Percentiles rank a stretch among this genome's conserved stretches.
Conservation (phyloP, 2,113 vertebrate genomes). For the Chinchilla lanigera region DNA sequence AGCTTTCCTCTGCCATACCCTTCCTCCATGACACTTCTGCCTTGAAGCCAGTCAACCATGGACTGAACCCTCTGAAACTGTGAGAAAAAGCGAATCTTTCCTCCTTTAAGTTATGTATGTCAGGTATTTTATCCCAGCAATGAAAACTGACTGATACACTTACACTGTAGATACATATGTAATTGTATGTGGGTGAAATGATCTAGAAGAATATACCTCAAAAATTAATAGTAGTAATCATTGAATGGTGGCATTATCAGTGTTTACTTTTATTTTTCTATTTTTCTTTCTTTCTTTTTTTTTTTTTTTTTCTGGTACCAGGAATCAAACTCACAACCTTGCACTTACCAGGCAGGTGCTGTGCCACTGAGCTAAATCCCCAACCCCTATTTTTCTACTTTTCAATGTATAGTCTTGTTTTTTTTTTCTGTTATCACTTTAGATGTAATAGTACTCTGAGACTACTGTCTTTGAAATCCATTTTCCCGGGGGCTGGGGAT, state of each 20-base stretch:
- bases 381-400: neutral
- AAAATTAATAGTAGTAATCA: neutral
- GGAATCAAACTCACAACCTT: no score
- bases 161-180: neutral
- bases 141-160: neutral
- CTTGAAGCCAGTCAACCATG: neutral
- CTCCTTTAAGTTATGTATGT: neutral
- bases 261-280: neutral
- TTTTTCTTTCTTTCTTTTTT: no score
- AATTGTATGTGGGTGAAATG: neutral
- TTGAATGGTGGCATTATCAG: neutral
- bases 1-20: neutral
- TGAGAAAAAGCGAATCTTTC: neutral
- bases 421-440: neutral
- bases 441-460: slow-evolving; percentile 32
- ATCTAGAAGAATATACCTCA: slow-evolving; percentile 9
- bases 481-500: no score
- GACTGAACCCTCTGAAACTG: neutral
- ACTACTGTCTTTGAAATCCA: neutral
- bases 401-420: neutral
- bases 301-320: no score
- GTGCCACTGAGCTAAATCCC: no score
- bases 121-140: neutral
- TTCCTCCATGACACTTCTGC: neutral
- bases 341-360: no score